A percentile compares a stretch with the other conserved stretches of the same genome.
phyloP scores from a whole-genome alignment of 2,113 vertebrate genomes.

The Centropus unirufus region DNA sequence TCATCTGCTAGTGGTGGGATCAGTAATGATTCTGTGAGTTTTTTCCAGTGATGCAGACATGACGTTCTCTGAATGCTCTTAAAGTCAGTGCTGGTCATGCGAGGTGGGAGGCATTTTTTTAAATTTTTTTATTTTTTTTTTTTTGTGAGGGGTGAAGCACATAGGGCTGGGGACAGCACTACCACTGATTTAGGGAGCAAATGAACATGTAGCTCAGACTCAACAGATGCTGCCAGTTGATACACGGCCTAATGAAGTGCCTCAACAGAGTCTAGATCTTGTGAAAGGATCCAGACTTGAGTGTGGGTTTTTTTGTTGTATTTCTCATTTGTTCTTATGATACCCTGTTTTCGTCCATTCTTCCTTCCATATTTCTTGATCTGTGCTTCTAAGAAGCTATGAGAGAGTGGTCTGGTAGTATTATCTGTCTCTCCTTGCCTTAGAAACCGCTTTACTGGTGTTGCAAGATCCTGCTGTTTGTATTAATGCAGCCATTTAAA shows the following conservation, averaged over 20 bases:
- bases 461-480: background rate
- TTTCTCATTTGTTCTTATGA: background rate
- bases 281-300: background rate
- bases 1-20: background rate
- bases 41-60: background rate
- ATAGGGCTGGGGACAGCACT: background rate
- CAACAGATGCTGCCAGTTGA: background rate
- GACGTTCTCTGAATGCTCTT: background rate
- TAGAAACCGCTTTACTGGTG: background rate
- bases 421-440: background rate
- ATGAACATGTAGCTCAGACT: background rate
- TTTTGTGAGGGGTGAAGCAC: background rate
- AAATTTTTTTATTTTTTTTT: no score
- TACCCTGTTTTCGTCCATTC: background rate
- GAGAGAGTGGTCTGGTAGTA: background rate
- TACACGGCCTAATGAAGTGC: background rate
- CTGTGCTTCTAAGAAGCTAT: background rate
- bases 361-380: background rate
- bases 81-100: background rate
- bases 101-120: background rate
- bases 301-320: background rate
- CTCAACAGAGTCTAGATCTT: background rate
- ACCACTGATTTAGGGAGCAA: background rate
- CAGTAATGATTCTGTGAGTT: background rate
- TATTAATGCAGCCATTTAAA: background rate